phyloP scores from a whole-genome alignment of 2,113 vertebrate species.

The Climacteris rufus region DNA sequence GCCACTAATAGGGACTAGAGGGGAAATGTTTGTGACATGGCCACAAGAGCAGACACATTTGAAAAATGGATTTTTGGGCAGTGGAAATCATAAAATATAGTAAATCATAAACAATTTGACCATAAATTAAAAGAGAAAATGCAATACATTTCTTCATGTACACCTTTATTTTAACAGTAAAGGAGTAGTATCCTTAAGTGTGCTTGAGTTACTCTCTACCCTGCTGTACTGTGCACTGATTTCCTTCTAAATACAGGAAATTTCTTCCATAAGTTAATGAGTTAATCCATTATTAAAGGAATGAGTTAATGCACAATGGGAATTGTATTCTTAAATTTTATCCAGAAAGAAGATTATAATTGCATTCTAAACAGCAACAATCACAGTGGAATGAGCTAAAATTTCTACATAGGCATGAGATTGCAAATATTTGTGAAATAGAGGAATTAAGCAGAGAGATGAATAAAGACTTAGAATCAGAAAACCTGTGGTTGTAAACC shows the following conservation, averaged over 20 bases:
- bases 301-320: background rate
- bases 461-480: background rate
- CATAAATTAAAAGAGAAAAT: background rate
- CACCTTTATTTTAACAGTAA: background rate
- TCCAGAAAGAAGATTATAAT: background rate
- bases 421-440: background rate
- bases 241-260: background rate
- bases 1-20: background rate
- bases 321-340: background rate
- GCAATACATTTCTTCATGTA: background rate
- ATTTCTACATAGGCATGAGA: background rate
- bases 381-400: background rate
- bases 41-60: fast-evolving
- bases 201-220: background rate
- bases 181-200: background rate
- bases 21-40: background rate
- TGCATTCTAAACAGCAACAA: background rate
- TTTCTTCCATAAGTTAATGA: background rate
- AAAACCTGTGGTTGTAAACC: background rate
- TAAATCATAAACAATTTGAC: background rate
- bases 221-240: background rate
- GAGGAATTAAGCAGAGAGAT: background rate
- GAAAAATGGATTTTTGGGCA: background rate
- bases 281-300: no score
- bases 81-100: background rate